Evolutionary conservation across 2,797 vertebrate genomes (phyloP).

Genomic region (Paramormyrops hopkinsi): DNA sequence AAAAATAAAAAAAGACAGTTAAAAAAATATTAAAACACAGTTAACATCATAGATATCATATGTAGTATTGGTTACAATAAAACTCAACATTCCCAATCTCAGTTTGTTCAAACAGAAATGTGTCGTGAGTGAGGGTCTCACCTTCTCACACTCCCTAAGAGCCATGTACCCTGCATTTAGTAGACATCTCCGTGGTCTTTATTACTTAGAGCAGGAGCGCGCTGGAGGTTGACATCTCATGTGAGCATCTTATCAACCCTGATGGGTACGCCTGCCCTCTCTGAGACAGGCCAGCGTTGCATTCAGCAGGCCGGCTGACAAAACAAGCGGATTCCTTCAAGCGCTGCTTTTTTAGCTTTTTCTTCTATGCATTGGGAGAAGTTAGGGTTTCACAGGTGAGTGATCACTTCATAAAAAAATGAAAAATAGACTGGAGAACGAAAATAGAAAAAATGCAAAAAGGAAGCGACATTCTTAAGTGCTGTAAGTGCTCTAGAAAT

Average conservation of each 20-base stretch:
- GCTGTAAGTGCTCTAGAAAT: neutral
- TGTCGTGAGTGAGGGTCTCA: neutral
- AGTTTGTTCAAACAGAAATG: neutral
- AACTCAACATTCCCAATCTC: neutral
- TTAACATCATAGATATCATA: neutral
- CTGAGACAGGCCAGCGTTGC: slow-evolving; percentile 1
- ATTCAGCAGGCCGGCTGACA: slow-evolving; percentile 27
- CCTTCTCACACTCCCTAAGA: neutral
- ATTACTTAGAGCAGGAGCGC: slow-evolving; percentile 9
- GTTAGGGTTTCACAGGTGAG: slow-evolving; percentile 41
- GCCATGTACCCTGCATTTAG: neutral
- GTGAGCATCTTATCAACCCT: slow-evolving; percentile 23
- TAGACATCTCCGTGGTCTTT: slow-evolving; percentile 4
- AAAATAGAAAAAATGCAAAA: neutral
- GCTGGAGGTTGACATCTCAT: slow-evolving; percentile 21
- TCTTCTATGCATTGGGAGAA: slow-evolving; percentile 21
- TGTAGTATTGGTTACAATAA: neutral
- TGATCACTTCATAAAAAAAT: slow-evolving; percentile 23
- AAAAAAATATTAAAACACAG: neutral
- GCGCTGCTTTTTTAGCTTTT: slow-evolving; percentile 2
- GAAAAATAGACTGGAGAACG: slow-evolving; percentile 19
- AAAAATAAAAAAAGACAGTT: neutral
- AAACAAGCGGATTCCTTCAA: slow-evolving; percentile 13
- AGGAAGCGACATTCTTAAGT: neutral
- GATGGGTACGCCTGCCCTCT: slow-evolving; percentile 13